phyloP scores from a whole-genome alignment of 2,888 invertebrate species.

The Amphipyra tragopoginis region DNA sequence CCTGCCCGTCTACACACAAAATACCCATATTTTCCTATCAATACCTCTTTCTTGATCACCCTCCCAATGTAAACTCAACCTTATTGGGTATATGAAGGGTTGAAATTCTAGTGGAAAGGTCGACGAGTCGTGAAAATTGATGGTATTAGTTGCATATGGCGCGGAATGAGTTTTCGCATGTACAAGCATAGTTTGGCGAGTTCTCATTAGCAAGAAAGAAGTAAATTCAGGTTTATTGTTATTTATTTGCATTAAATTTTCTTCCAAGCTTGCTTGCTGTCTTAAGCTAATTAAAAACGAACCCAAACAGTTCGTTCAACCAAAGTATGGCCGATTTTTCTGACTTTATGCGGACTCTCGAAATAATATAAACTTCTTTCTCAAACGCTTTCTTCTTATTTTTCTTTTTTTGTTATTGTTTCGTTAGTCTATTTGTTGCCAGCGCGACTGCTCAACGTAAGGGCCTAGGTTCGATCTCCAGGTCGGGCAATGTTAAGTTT shows the following conservation, averaged over 20 bases:
- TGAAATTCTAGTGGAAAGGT: constrained; percentile 17
- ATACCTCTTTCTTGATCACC: constrained; percentile 57
- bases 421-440: no score
- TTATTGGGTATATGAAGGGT: fast-evolving
- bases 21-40: constrained; percentile 76
- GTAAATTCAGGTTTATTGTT: constrained; percentile 32
- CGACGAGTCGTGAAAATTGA: constrained; percentile 59
- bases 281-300: no score
- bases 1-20: constrained; percentile 70
- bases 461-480: no score
- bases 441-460: no score
- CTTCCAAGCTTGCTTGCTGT: neutral
- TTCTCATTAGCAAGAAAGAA: constrained; percentile 43
- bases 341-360: no score
- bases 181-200: constrained; percentile 33
- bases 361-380: no score
- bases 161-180: constrained; percentile 60
- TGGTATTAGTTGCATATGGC: constrained; percentile 58
- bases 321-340: no score
- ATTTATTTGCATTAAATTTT: constrained; percentile 28
- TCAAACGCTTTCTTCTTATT: no score
- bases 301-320: no score
- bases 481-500: no score
- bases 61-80: constrained; percentile 19
- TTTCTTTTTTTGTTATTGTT: no score